Conservation (phyloP, 2,797 vertebrate genomes). For the Anabas testudineus region DNA sequence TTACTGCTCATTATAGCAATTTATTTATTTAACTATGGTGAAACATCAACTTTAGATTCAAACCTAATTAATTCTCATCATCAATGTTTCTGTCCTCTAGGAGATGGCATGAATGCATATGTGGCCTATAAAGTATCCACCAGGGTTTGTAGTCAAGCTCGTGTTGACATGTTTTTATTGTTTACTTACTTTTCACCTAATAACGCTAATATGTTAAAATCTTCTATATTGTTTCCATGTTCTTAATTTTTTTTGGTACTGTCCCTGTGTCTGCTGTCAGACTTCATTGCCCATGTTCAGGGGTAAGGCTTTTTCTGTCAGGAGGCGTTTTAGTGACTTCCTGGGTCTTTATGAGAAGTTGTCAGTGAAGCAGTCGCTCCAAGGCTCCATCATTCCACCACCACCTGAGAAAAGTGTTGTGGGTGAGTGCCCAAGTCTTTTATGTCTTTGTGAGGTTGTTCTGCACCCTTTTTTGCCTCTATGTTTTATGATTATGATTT, state of each 20-base stretch:
- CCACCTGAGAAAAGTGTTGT: conserved; percentile 97
- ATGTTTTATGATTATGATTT: neutral
- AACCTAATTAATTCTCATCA: neutral
- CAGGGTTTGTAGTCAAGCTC: conserved; percentile 85
- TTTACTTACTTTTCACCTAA: neutral
- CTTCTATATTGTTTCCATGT: neutral
- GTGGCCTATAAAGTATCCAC: conserved; percentile 97
- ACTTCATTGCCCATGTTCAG: conserved; percentile 93
- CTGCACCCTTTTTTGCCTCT: neutral
- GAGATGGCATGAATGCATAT: conserved; percentile 97
- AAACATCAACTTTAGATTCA: neutral
- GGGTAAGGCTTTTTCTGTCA: conserved; percentile 91
- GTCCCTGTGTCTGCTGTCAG: conserved; percentile 71
- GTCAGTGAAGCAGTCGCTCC: conserved; percentile 91
- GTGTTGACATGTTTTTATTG: neutral
- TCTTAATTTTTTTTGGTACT: neutral
- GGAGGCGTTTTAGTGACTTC: conserved; percentile 97
- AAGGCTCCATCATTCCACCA: conserved; percentile 93
- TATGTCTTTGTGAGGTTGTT: neutral
- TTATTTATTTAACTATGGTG: neutral
- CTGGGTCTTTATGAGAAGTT: conserved; percentile 96
- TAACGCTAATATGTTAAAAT: neutral
- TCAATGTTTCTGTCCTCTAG: conserved; percentile 74
- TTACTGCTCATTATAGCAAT: neutral
- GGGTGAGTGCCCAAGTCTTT: conserved; percentile 78